These are phyloP conservation scores for Daboia siamensis DNA, from an alignment of 2,113 vertebrate species.

Conservation along the genomic window DNA sequence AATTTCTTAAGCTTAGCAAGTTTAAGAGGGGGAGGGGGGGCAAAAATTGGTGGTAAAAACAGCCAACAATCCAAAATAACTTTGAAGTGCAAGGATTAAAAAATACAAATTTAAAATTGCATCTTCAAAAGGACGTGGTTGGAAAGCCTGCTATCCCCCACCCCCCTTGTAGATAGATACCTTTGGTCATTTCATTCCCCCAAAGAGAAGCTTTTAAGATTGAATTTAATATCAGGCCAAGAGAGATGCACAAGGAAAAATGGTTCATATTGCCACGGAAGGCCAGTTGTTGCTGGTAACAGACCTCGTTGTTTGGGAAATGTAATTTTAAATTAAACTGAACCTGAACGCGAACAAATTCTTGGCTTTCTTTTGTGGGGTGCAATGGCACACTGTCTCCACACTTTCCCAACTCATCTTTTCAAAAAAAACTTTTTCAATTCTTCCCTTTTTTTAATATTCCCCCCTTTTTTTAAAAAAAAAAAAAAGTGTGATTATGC, in stretches of 20 bases:
- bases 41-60: not conserved
- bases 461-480: not conserved
- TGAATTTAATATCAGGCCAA: not conserved
- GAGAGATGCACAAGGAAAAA: not conserved
- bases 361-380: not conserved
- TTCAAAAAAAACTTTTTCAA: not conserved
- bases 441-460: not conserved
- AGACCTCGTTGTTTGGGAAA: not conserved
- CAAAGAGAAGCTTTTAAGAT: not conserved
- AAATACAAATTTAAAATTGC: not conserved
- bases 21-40: not conserved
- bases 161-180: not conserved
- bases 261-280: not conserved
- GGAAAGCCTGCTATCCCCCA: not conserved
- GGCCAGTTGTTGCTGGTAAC: not conserved
- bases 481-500: not conserved
- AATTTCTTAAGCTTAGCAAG: not conserved
- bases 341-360: not conserved
- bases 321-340: not conserved
- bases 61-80: not conserved
- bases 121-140: not conserved
- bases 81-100: not conserved
- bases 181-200: not conserved
- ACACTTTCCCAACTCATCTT: not conserved
- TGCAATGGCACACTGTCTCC: not conserved